Conservation (phyloP, 2,888 invertebrate genomes). For the Eristalinus sepulchralis region DNA sequence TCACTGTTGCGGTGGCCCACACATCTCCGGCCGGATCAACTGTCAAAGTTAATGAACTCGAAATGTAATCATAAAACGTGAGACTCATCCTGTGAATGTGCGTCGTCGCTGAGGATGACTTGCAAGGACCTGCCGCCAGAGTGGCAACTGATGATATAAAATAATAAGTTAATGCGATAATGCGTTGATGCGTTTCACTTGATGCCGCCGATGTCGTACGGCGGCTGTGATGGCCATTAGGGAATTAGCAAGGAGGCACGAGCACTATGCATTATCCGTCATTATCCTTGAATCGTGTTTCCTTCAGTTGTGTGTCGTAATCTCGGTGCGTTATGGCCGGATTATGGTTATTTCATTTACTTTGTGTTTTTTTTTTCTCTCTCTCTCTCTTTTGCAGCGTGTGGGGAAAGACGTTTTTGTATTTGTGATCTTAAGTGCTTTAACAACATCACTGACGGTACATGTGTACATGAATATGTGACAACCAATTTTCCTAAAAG, state of each 20-base stretch:
- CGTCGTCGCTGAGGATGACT: background rate
- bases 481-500: no score
- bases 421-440: background rate
- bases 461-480: no score
- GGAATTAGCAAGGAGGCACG: conserved; percentile 11
- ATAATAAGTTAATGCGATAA: conserved; percentile 36
- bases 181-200: background rate
- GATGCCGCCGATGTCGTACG: background rate
- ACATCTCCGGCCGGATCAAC: background rate
- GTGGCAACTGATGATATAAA: conserved; percentile 16
- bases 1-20: background rate
- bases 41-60: conserved; percentile 3
- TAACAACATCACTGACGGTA: no score
- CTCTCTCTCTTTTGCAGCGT: background rate
- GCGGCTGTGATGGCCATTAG: conserved; percentile 16
- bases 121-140: background rate
- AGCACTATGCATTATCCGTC: conserved; percentile 30
- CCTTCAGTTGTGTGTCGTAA: background rate
- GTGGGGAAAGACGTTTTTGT: background rate
- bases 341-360: background rate
- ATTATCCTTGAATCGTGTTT: conserved; percentile 18
- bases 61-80: conserved; percentile 28
- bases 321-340: background rate
- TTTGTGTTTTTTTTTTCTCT: background rate
- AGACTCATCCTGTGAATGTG: background rate